Evolutionary conservation across 2,888 invertebrate species (phyloP).

Genomic region (Spodoptera littoralis): DNA sequence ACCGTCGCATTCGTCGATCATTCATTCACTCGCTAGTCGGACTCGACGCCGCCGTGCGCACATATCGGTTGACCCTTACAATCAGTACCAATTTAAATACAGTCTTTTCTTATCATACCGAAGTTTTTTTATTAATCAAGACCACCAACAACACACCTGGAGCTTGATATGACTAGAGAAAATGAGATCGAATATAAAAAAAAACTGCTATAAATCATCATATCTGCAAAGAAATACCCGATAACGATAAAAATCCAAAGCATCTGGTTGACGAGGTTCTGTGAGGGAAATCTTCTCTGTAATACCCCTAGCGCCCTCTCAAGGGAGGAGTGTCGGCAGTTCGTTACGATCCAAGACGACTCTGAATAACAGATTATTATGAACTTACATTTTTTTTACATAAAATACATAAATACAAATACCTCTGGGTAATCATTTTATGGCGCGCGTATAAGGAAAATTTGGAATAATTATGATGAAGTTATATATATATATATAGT

Average conservation of each 20-base stretch:
- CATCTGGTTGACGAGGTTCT: constrained; percentile 45
- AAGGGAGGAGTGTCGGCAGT: constrained; percentile 39
- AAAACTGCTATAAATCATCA: not conserved
- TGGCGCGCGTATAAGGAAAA: constrained; percentile 8
- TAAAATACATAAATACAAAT: constrained; percentile 2
- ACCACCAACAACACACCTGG: no score
- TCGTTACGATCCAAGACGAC: constrained; percentile 38
- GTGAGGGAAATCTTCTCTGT: constrained; percentile 30
- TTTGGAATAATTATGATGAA: not conserved
- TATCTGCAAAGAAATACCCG: constrained; percentile 35
- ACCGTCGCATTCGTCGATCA: no score
- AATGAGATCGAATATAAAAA: no score
- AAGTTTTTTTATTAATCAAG: no score
- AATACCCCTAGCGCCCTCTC: constrained; percentile 40
- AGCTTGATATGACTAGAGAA: no score
- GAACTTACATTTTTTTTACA: constrained; percentile 1
- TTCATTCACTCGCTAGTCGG: no score
- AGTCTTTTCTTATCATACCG: no score
- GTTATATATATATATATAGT: no score
- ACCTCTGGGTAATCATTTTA: constrained; percentile 23
- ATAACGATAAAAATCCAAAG: constrained; percentile 51
- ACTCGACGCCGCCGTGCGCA: no score
- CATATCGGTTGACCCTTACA: no score
- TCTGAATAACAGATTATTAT: constrained; percentile 44
- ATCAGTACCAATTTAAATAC: no score